phyloP scores from a whole-genome alignment of 1,140 invertebrate genomes.

The Zaprionus inermis region DNA sequence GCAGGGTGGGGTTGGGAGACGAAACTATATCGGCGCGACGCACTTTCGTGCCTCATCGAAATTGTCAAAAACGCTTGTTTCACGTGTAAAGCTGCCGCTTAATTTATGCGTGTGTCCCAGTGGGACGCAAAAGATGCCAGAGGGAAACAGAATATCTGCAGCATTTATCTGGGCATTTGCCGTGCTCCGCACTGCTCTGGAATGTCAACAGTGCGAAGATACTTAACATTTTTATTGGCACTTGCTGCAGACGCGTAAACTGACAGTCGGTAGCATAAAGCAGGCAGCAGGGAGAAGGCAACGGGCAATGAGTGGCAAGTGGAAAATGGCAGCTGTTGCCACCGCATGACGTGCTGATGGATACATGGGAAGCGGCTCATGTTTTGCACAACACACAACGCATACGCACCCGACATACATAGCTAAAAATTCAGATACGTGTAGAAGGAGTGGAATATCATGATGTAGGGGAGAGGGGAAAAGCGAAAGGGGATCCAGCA shows the following conservation, averaged over 20 bases:
- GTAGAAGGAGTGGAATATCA: background rate
- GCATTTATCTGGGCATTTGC: conserved; percentile 65
- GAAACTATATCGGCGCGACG: conserved; percentile 52
- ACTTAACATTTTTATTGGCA: conserved; percentile 84
- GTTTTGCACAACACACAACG: conserved; percentile 44
- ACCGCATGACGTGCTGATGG: conserved; percentile 73
- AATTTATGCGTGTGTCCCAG: conserved; percentile 54
- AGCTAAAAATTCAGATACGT: conserved; percentile 15
- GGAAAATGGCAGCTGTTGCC: conserved; percentile 67
- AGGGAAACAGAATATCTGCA: conserved; percentile 37
- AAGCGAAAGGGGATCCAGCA: conserved; percentile 59
- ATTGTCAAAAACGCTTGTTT: conserved; percentile 63
- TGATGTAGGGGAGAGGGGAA: background rate
- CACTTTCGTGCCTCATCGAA: conserved; percentile 56
- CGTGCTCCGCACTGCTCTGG: conserved; percentile 25
- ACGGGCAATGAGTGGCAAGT: background rate
- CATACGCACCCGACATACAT: background rate
- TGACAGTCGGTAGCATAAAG: background rate
- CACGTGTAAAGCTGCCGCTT: conserved; percentile 52
- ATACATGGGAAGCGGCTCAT: conserved; percentile 56
- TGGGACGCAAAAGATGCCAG: background rate
- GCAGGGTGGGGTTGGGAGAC: background rate
- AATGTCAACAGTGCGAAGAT: conserved; percentile 78
- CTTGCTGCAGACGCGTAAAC: conserved; percentile 43
- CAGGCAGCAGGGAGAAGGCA: background rate